Evolutionary conservation across 2,113 vertebrate genomes (phyloP).

Genomic region (Ailuropoda melanoleuca): DNA sequence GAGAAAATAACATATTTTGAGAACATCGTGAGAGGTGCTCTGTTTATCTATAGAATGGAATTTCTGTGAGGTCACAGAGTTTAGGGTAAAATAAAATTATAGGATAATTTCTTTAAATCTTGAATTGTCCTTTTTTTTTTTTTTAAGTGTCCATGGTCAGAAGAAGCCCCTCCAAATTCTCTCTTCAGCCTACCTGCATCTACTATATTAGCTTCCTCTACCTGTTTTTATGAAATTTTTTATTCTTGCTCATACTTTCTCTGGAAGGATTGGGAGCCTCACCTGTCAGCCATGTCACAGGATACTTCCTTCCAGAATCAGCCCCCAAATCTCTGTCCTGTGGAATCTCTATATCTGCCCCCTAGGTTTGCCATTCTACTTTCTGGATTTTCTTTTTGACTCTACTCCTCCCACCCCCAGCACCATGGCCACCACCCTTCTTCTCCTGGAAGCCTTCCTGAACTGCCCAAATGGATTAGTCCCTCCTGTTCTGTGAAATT

Average conservation of each 20-base stretch:
- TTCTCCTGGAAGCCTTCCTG: neutral
- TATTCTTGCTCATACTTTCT: neutral
- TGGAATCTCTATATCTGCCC: neutral
- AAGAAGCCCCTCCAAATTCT: neutral
- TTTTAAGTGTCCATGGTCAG: neutral
- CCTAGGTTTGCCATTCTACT: neutral
- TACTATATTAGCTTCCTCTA: neutral
- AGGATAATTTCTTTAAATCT: neutral
- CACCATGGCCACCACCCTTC: neutral
- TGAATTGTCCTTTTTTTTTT: neutral
- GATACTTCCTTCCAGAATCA: conserved; percentile 2
- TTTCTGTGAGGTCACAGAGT: neutral
- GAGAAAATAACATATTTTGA: neutral
- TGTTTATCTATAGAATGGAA: neutral
- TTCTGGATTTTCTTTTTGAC: neutral
- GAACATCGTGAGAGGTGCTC: neutral
- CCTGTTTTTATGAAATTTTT: neutral
- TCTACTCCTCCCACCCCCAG: neutral
- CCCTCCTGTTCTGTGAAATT: neutral
- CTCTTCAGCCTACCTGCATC: neutral
- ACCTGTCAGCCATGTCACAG: neutral
- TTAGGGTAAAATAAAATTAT: neutral
- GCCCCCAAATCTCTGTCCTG: neutral
- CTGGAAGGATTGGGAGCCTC: neutral
- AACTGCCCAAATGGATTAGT: neutral